These are phyloP conservation scores for Diplodus sargus DNA, from an alignment of 2,797 vertebrate genomes.

Conservation along the genomic window DNA sequence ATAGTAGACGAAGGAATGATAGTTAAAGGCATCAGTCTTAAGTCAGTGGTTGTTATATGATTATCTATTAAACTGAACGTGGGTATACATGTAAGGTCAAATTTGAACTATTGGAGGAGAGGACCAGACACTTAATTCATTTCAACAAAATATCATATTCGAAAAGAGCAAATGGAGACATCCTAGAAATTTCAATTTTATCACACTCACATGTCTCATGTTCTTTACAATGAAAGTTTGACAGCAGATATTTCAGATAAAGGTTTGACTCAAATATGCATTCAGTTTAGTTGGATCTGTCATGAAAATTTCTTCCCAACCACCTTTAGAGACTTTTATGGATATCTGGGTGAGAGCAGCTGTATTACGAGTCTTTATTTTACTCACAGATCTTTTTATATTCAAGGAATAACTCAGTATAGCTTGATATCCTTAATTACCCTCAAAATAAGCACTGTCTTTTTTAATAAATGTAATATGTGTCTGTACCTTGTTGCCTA, in stretches of 20 bases:
- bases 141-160: neutral
- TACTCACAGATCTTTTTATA: neutral
- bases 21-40: neutral
- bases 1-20: neutral
- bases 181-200: neutral
- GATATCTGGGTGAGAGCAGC: neutral
- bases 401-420: neutral
- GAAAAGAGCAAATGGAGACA: neutral
- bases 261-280: neutral
- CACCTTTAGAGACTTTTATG: neutral
- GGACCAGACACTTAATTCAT: neutral
- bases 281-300: neutral
- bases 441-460: neutral
- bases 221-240: neutral
- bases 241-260: neutral
- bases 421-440: neutral
- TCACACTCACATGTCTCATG: neutral
- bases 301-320: neutral
- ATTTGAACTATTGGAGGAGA: neutral
- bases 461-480: neutral
- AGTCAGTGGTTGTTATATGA: neutral
- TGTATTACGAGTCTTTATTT: neutral
- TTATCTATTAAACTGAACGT: no score
- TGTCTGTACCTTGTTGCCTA: no score
- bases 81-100: neutral